These are phyloP conservation scores for Calliopum simillimum DNA, from an alignment of 2,888 invertebrate genomes.

Conservation along the genomic window DNA sequence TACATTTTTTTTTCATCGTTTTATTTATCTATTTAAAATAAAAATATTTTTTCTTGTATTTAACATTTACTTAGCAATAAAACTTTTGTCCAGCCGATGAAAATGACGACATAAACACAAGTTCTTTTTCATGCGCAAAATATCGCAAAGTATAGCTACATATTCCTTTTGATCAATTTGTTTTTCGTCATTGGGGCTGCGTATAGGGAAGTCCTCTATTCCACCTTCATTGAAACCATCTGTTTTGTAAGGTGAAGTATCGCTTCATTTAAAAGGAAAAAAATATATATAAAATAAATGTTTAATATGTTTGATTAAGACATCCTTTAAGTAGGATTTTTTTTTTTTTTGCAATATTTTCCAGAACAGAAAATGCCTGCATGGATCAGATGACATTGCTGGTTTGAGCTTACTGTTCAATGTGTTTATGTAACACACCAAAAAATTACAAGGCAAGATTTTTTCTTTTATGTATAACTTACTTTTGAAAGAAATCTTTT, in stretches of 20 bases:
- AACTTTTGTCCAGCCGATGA: conserved; percentile 82
- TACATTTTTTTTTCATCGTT: neutral
- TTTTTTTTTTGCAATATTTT: too few relatives aligned
- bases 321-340: too few relatives aligned
- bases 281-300: neutral
- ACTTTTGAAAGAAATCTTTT: conserved; percentile 83
- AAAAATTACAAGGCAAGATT: too few relatives aligned
- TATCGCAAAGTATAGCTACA: conserved; percentile 87
- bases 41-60: conserved; percentile 6
- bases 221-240: conserved; percentile 70
- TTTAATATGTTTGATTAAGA: neutral
- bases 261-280: conserved; percentile 55
- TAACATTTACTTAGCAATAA: conserved; percentile 75
- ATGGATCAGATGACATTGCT: too few relatives aligned
- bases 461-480: too few relatives aligned
- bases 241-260: conserved; percentile 73
- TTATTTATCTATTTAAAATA: neutral
- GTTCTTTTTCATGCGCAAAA: conserved; percentile 93
- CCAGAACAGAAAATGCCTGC: too few relatives aligned
- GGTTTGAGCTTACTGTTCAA: too few relatives aligned
- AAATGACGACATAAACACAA: conserved; percentile 94
- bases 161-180: conserved; percentile 75
- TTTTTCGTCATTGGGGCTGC: conserved; percentile 67
- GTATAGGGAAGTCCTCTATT: conserved; percentile 70
- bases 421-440: too few relatives aligned